phyloP scores from a whole-genome alignment of 53 echinoderm and acorn worm genomes.

The Patiria pectinifera region DNA sequence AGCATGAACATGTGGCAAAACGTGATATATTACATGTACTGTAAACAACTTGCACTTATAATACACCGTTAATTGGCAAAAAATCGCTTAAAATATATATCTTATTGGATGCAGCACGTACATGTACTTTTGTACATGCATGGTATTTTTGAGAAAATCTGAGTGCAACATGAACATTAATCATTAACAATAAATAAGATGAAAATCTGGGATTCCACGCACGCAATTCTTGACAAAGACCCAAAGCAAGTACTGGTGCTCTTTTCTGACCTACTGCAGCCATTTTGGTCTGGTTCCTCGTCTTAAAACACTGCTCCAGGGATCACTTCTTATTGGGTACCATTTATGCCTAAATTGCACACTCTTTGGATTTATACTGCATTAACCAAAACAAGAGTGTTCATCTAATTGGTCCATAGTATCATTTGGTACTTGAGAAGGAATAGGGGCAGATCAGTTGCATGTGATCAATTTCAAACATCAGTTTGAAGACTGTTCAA shows the following conservation, averaged over 20 bases:
- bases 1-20: too few relatives aligned
- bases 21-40: not conserved
- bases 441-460: not conserved
- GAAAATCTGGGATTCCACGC: not conserved
- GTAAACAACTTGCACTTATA: conserved; percentile 3
- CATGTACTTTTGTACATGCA: not conserved
- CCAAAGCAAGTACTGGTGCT: not conserved
- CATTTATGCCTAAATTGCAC: too few relatives aligned
- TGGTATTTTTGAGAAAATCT: not conserved
- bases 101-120: conserved; percentile 23
- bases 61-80: not conserved
- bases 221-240: not conserved
- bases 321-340: not conserved
- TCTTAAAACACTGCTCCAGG: not conserved
- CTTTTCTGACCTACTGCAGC: not conserved
- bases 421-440: not conserved
- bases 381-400: not conserved
- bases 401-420: not conserved
- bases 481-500: too few relatives aligned
- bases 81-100: conserved; percentile 25
- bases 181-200: not conserved
- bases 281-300: not conserved
- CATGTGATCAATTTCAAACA: not conserved
- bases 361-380: not conserved
- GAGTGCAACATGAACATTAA: not conserved